phyloP scores from a whole-genome alignment of 1,140 invertebrate genomes.

The Diabrotica virgifera region DNA sequence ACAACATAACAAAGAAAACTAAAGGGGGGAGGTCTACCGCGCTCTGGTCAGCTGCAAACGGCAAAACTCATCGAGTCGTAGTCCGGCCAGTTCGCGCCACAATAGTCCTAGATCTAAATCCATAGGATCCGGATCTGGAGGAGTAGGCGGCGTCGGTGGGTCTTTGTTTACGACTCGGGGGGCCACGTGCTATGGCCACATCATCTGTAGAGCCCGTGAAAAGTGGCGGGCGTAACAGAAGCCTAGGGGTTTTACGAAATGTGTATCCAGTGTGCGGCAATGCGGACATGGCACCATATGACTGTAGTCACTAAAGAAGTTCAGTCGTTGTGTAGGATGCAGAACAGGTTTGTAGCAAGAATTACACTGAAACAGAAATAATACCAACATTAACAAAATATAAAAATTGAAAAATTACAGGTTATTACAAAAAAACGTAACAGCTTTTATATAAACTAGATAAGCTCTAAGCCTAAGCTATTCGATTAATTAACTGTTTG shows the following conservation, averaged over 20 bases:
- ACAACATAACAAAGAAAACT: slow-evolving; percentile 47
- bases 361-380: slow-evolving; percentile 72
- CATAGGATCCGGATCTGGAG: slow-evolving; percentile 32
- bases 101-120: slow-evolving; percentile 46
- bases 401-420: too few relatives aligned
- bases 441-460: too few relatives aligned
- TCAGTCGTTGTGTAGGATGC: slow-evolving; percentile 79
- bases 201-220: slow-evolving; percentile 61
- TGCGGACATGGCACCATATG: slow-evolving; percentile 86
- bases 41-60: slow-evolving; percentile 45
- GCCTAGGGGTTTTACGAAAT: slow-evolving; percentile 88
- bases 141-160: slow-evolving; percentile 50
- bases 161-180: slow-evolving; percentile 50
- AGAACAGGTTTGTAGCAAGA: slow-evolving; percentile 82
- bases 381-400: too few relatives aligned
- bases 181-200: slow-evolving; percentile 78
- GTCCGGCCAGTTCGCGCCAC: slow-evolving; percentile 48
- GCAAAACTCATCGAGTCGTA: slow-evolving; percentile 48
- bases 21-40: slow-evolving; percentile 40
- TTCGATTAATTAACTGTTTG: too few relatives aligned
- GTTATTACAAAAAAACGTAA: too few relatives aligned
- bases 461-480: too few relatives aligned
- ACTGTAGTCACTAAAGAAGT: slow-evolving; percentile 95
- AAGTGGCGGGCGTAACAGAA: slow-evolving; percentile 74
- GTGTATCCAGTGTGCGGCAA: slow-evolving; percentile 85